Evolutionary conservation across 2,113 vertebrate species (phyloP), one percentile per base, ranked within the genome.

Genomic region (Speoplatyrhinus poulsoni): DNA sequence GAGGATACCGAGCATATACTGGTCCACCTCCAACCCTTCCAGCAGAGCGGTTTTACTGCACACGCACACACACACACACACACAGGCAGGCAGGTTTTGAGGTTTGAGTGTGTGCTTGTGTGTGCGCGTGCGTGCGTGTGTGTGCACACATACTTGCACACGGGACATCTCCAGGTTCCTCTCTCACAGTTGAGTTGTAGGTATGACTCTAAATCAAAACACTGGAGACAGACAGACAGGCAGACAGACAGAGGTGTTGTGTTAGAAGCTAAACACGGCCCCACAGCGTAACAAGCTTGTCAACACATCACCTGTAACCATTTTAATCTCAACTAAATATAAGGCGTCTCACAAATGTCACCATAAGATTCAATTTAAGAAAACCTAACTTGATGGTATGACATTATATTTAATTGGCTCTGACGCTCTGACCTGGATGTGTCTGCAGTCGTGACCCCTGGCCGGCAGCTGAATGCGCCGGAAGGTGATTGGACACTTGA

Each of bases 401-500:
- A 61, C 49, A 6, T 53, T 36, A 32, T 32, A 12, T 63, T 52
- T 17, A 77, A 74, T 62, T 65, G 73, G 58, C 13, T 12, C 62
- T 0, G 68, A 0, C 0, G 54, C 12, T 47, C 85, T 73, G 17
- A 91, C 89, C 90, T 90, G 88, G 65, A 89, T 87, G 83, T 90
- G 89, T 63, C 95, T 73, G 70, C 96, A 98, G 87, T 98, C 95
- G 0, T 98, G 96, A 4, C 96, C 96, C 12, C 96, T 87, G 46
- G 96, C 95, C 0, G 96, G 96, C 26, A 98, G 94, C 87, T 98
- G 96, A 82, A 98, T 98, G 77, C 96, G 93, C 11, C 96, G 91
- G 89, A 98, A 98, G 26, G 96, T 98, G 89, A 98, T 97, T 12
- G 96, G 96, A 83, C 96, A 98, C 62, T 98, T 98, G 57, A 98